Evolutionary conservation across 2,113 vertebrate species (phyloP).

Genomic region (Thalassoma bifasciatum): DNA sequence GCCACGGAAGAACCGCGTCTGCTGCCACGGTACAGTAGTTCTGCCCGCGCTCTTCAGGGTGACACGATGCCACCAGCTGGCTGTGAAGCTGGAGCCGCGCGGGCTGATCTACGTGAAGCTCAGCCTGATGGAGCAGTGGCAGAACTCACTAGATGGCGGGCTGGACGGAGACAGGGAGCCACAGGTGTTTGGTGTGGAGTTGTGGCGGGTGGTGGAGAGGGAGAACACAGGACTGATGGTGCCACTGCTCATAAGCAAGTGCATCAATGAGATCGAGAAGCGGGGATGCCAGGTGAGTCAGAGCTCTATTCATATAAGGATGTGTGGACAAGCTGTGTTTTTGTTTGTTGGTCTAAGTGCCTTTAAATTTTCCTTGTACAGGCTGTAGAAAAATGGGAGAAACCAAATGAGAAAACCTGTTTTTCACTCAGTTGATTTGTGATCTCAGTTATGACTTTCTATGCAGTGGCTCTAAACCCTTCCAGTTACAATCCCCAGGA

Average conservation of each 20-base stretch:
- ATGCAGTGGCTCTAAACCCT: no score
- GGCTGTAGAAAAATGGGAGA: no score
- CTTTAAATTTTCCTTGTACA: no score
- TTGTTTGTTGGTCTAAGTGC: no score
- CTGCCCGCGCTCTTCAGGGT: slow-evolving; percentile 94
- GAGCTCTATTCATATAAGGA: no score
- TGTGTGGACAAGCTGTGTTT: no score
- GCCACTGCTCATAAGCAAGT: slow-evolving; percentile 94
- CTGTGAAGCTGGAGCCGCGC: slow-evolving; percentile 94
- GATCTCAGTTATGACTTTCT: no score
- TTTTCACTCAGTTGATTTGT: no score
- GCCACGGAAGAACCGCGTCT: slow-evolving; percentile 89
- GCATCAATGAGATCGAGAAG: slow-evolving; percentile 96
- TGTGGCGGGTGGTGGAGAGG: slow-evolving; percentile 91
- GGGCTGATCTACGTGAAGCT: slow-evolving; percentile 97
- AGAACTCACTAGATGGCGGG: slow-evolving; percentile 90
- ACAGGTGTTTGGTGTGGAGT: slow-evolving; percentile 93
- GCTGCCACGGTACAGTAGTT: slow-evolving; percentile 94
- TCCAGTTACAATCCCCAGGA: no score
- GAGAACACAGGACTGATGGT: slow-evolving; percentile 91
- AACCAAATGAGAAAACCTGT: no score
- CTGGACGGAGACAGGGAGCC: slow-evolving; percentile 83
- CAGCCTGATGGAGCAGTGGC: slow-evolving; percentile 95
- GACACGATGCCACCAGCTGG: slow-evolving; percentile 91
- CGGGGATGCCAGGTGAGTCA: slow-evolving; percentile 95